Evolutionary conservation across 2,888 invertebrate species (phyloP).

Genomic region (Nomada goodeniana): DNA sequence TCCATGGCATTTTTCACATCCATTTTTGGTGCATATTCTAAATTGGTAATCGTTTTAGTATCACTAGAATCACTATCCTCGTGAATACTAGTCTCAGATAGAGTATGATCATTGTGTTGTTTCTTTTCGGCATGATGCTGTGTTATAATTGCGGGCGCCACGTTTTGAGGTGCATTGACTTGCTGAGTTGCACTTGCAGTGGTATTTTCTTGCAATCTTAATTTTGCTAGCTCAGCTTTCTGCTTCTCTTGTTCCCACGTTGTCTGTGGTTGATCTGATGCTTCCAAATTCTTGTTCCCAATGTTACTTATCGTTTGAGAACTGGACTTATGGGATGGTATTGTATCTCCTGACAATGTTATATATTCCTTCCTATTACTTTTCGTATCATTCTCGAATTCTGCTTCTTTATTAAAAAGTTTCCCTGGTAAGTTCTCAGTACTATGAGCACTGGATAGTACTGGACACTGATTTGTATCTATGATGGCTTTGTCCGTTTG

Average conservation of each 20-base stretch:
- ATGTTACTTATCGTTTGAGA: constrained; percentile 51
- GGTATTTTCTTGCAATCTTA: constrained; percentile 74
- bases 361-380: constrained; percentile 55
- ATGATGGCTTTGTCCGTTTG: constrained; percentile 61
- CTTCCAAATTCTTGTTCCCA: constrained; percentile 46
- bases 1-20: constrained; percentile 69
- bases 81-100: constrained; percentile 71
- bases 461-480: constrained; percentile 64
- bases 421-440: constrained; percentile 63
- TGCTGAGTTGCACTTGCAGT: constrained; percentile 64
- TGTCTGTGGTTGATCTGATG: constrained; percentile 73
- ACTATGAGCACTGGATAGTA: constrained; percentile 57
- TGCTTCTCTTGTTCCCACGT: constrained; percentile 82
- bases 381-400: constrained; percentile 57
- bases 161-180: constrained; percentile 49
- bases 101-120: constrained; percentile 47
- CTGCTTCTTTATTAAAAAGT: constrained; percentile 57
- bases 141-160: constrained; percentile 51
- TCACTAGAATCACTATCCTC: constrained; percentile 80
- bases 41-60: constrained; percentile 77
- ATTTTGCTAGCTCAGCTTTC: constrained; percentile 79
- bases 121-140: constrained; percentile 60
- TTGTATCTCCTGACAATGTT: constrained; percentile 47
- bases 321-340: constrained; percentile 27
- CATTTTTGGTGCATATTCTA: constrained; percentile 66